Evolutionary conservation across 2,113 vertebrate species (phyloP).

Genomic region (Trematocara nigrifrons): DNA sequence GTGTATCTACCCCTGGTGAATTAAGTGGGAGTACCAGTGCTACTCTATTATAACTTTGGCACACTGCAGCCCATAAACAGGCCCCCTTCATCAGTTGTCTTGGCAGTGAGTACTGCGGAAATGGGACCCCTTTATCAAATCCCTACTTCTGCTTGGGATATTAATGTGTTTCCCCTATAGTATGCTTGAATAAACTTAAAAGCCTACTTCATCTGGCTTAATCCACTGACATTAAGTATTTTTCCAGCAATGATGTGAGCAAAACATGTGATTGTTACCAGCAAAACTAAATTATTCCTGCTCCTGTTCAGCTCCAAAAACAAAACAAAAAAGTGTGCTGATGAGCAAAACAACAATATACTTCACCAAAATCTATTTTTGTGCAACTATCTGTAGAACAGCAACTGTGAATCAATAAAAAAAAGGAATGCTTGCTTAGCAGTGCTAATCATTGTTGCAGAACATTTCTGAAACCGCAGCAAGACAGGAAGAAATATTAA

Average conservation of each 20-base stretch:
- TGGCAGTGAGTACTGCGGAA: constrained; percentile 37
- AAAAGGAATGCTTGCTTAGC: not conserved
- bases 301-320: not conserved
- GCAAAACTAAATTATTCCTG: not conserved
- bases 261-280: not conserved
- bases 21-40: constrained; percentile 29
- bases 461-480: not conserved
- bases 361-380: not conserved
- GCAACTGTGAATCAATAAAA: not conserved
- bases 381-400: not conserved
- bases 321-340: not conserved
- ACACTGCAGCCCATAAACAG: constrained; percentile 43
- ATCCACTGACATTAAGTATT: not conserved
- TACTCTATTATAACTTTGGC: constrained; percentile 61
- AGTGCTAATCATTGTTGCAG: not conserved
- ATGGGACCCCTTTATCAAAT: constrained; percentile 36
- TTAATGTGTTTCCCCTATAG: constrained; percentile 25
- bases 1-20: constrained; percentile 10
- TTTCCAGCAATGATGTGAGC: not conserved
- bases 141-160: constrained; percentile 8
- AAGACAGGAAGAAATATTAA: not conserved
- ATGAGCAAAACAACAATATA: not conserved
- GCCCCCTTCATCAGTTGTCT: constrained; percentile 48
- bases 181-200: constrained; percentile 11
- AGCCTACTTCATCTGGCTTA: not conserved